Base-by-base conservation (phyloP, 2,888 invertebrate genomes). In the Sepiola atlantica region DNA sequence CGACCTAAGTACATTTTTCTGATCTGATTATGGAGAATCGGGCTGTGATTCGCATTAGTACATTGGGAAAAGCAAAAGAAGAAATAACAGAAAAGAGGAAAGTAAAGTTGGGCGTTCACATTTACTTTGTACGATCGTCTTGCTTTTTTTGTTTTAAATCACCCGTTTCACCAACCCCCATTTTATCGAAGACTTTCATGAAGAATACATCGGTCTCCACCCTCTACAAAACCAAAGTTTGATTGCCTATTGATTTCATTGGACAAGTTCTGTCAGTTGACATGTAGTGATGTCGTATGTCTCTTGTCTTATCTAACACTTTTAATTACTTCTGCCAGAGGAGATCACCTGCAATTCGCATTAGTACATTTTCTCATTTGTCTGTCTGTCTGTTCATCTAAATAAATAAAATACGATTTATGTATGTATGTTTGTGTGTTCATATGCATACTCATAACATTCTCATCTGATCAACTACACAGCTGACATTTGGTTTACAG, bases 31-130 rank as follows among this genome's bases (percentile, higher is more conserved):
- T 8, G 77, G 14, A 77, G 1, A 45, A 77, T 28, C 28, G n/a
- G 77, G 77, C 77, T n/a, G 77, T 77, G 77, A 77, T 77, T 77
- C n/a, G 16, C 77, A n/a, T 77, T n/a, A 77, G 77, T 77, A 77
- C 28, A 77, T n/a, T n/a, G 77, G 77, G n/a, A 77, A 61, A 61
- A 77, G 45, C 4, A 45, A 45, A 45, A 45, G 45, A 45, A 45
- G 45, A 45, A 45, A 45, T 45, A 8, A 45, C 2, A 45, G 45
- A 45, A 45, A 45, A 45, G 8, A 45, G 8, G 45, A 45, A 45
- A 45, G 45, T 2, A 45, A 61, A 21, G 21, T 24, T 77, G 10
- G 28, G 77, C n/a, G 10, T 77, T 77, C n/a, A n/a, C 77, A 77
- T 77, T 77, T 12, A n/a, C 77, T 77, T n/a, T n/a, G 12, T n/a